A percentile compares a stretch with the other conserved stretches of the same genome.
These are phyloP conservation scores for Planiliza haematocheilus DNA, from an alignment of 2,113 vertebrate species.

Conservation along the genomic window DNA sequence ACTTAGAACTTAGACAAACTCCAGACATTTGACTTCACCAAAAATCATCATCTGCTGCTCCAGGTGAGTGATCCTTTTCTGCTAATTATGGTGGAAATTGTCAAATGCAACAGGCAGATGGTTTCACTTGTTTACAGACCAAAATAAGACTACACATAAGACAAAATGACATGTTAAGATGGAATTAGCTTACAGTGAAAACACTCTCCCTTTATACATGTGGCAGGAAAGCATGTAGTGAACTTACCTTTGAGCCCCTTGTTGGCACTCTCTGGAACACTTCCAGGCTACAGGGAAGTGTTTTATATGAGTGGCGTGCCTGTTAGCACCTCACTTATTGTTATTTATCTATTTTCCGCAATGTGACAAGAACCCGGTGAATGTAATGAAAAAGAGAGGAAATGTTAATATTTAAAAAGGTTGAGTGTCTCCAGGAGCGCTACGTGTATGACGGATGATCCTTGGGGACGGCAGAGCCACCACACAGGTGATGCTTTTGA, in stretches of 20 bases:
- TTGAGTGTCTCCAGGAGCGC: constrained; percentile 53
- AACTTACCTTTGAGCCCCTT: constrained; percentile 24
- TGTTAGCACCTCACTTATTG: constrained; percentile 17
- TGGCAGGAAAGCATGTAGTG: constrained; percentile 5
- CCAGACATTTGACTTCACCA: neutral
- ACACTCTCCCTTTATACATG: neutral
- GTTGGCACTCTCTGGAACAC: neutral
- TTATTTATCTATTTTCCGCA: constrained; percentile 26
- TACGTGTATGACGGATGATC: constrained; percentile 49
- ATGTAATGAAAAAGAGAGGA: constrained; percentile 25
- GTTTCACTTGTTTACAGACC: neutral
- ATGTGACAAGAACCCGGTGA: constrained; percentile 6
- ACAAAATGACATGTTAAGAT: neutral
- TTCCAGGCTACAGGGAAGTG: neutral
- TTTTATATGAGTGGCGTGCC: constrained; percentile 3
- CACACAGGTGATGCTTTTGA: constrained; percentile 22
- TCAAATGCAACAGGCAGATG: neutral
- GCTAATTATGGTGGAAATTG: neutral
- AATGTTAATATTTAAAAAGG: constrained; percentile 71
- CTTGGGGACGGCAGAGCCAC: constrained; percentile 33
- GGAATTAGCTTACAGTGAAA: neutral
- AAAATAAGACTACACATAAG: neutral
- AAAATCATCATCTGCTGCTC: constrained; percentile 3
- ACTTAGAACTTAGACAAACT: neutral
- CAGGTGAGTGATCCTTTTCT: neutral